Percentiles rank a stretch among this genome's conserved stretches.
phyloP scores from a whole-genome alignment of 2,797 vertebrate species.

The Aulostomus chinensis region DNA sequence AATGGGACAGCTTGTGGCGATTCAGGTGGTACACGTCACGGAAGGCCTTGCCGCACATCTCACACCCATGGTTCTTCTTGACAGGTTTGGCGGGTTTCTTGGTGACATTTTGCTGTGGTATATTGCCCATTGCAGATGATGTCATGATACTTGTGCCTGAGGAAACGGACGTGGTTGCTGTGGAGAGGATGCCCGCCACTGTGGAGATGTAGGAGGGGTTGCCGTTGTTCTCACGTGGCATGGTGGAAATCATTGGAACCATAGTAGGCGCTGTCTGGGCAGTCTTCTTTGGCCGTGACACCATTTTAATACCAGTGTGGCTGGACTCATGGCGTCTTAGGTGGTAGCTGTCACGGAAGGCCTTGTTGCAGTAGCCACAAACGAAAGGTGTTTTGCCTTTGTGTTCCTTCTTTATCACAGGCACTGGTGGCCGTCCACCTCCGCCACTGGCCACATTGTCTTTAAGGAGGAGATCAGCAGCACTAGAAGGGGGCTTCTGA shows the following conservation, averaged over 20 bases:
- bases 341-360: conserved; percentile 99
- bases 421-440: conserved; percentile 61
- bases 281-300: conserved; percentile 95
- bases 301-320: conserved; percentile 99
- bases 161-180: conserved; percentile 92
- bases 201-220: conserved; percentile 91
- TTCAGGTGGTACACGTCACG: conserved; percentile 98
- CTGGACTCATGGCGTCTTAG: conserved; percentile 97
- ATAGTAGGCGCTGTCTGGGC: conserved; percentile 86
- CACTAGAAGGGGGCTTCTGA: conserved; percentile 91
- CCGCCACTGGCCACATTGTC: conserved; percentile 83
- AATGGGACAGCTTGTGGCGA: conserved; percentile 98
- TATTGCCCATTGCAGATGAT: conserved; percentile 68
- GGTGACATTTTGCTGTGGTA: conserved; percentile 77
- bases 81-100: conserved; percentile 97
- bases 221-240: conserved; percentile 90
- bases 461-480: conserved; percentile 91
- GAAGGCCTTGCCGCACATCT: conserved; percentile 99
- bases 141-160: conserved; percentile 81
- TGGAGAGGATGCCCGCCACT: conserved; percentile 93
- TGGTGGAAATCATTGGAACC: conserved; percentile 94
- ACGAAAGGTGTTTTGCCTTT: conserved; percentile 98
- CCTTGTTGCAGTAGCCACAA: conserved; percentile 99
- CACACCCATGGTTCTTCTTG: conserved; percentile 98
- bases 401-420: conserved; percentile 94